Conservation (phyloP, 2,797 vertebrate genomes). For the Enteromius trimaculatus region DNA sequence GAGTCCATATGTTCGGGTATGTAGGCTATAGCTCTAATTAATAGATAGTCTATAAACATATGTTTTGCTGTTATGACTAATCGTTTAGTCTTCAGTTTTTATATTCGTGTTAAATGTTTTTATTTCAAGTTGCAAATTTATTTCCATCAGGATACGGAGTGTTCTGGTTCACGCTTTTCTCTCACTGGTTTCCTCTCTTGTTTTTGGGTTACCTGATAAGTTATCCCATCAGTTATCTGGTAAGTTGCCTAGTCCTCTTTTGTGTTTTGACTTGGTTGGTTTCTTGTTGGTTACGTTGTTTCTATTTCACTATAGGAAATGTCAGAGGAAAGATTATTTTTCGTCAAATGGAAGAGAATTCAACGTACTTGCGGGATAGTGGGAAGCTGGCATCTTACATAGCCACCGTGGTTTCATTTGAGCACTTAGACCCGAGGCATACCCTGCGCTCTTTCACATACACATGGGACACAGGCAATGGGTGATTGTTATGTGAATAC, state of each 20-base stretch:
- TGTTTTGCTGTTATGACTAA: neutral
- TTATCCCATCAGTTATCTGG: constrained; percentile 61
- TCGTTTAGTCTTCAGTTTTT: neutral
- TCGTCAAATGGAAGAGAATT: constrained; percentile 80
- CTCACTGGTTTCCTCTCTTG: constrained; percentile 54
- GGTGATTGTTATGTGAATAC: constrained; percentile 70
- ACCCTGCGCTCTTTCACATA: constrained; percentile 83
- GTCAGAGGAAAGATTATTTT: constrained; percentile 82
- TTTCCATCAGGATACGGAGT: constrained; percentile 28
- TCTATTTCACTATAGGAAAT: constrained; percentile 59
- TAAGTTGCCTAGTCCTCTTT: constrained; percentile 21
- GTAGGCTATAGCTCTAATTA: neutral
- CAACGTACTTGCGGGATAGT: constrained; percentile 68
- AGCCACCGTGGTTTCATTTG: constrained; percentile 81
- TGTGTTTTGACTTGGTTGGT: neutral
- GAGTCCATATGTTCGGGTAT: constrained; percentile 72
- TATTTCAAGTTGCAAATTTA: neutral
- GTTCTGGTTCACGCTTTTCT: constrained; percentile 34
- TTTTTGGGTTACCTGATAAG: constrained; percentile 52
- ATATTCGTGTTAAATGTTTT: neutral
- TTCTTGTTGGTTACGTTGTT: neutral
- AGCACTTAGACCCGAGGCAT: constrained; percentile 80
- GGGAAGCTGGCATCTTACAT: constrained; percentile 75
- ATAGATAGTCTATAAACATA: neutral
- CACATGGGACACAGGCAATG: constrained; percentile 87